A percentile compares a stretch with the other conserved stretches of the same genome.
phyloP scores from a whole-genome alignment of 2,113 vertebrate species.

The Caloenas nicobarica region DNA sequence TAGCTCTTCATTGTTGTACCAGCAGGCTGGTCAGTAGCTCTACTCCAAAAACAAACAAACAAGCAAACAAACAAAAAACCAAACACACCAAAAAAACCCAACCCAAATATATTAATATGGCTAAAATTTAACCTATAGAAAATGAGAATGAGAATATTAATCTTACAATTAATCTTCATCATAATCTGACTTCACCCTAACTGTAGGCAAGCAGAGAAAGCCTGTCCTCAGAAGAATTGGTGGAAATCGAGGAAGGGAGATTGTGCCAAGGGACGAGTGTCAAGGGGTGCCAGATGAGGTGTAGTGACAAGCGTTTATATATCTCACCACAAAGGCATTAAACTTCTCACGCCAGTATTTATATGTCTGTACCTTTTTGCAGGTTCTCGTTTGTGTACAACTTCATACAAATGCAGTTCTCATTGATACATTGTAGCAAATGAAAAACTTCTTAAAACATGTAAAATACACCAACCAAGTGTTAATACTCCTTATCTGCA shows the following conservation, averaged over 20 bases:
- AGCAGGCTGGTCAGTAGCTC: neutral
- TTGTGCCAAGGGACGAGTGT: neutral
- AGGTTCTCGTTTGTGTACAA: neutral
- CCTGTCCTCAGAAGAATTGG: neutral
- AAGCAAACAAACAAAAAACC: no score
- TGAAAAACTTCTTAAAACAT: neutral
- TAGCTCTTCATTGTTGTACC: neutral
- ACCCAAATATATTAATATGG: neutral
- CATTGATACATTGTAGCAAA: neutral
- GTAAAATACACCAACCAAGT: neutral
- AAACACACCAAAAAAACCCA: neutral
- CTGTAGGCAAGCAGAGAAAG: neutral
- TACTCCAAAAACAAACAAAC: neutral
- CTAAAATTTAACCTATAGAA: neutral
- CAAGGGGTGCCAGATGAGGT: neutral
- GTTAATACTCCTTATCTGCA: neutral
- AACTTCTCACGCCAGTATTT: neutral
- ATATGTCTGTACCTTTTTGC: neutral
- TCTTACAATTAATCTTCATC: neutral
- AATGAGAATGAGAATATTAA: neutral
- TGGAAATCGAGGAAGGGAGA: neutral
- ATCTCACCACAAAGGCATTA: neutral
- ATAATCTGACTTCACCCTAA: neutral
- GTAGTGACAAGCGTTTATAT: neutral
- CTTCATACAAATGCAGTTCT: neutral